A percentile compares a stretch with the other conserved stretches of the same genome.
These are phyloP conservation scores for Ctenicera cuprea DNA, from an alignment of 2,888 invertebrate species.

Conservation along the genomic window DNA sequence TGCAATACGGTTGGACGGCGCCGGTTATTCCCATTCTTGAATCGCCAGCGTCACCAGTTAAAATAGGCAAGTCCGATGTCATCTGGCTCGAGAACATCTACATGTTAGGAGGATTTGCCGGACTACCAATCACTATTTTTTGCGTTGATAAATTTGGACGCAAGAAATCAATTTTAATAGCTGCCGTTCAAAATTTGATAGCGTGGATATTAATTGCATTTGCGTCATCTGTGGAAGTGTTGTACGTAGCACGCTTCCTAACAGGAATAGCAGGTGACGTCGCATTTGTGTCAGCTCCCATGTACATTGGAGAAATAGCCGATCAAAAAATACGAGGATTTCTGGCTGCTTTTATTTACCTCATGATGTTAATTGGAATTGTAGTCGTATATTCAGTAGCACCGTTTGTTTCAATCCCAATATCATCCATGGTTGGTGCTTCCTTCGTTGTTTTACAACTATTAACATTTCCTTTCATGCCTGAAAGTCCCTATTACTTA, in stretches of 20 bases:
- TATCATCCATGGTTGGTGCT: conserved; percentile 66
- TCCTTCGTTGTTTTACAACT: conserved; percentile 64
- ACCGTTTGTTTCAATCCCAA: conserved; percentile 66
- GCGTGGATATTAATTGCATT: conserved; percentile 68
- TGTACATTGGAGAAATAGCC: conserved; percentile 71
- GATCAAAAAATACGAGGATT: conserved; percentile 70
- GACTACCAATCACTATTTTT: conserved; percentile 67
- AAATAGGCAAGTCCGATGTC: conserved; percentile 60
- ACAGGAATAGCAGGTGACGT: conserved; percentile 70
- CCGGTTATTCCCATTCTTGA: conserved; percentile 67
- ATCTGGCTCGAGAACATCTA: conserved; percentile 64
- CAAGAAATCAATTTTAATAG: conserved; percentile 67
- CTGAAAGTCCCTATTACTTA: conserved; percentile 69
- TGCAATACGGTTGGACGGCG: conserved; percentile 71
- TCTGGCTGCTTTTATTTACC: conserved; percentile 69
- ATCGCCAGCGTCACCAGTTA: conserved; percentile 62
- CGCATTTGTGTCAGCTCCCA: conserved; percentile 70
- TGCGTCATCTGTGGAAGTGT: conserved; percentile 63
- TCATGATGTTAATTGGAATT: conserved; percentile 70
- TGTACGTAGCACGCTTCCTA: conserved; percentile 68
- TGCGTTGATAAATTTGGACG: conserved; percentile 67
- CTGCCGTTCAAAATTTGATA: conserved; percentile 64
- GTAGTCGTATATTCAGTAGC: conserved; percentile 68
- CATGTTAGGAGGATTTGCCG: conserved; percentile 64
- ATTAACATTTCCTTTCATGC: conserved; percentile 68